Percentiles rank a stretch among this genome's conserved stretches.
These are phyloP conservation scores for Clunio marinus DNA, from an alignment of 2,888 invertebrate genomes.

Conservation along the genomic window DNA sequence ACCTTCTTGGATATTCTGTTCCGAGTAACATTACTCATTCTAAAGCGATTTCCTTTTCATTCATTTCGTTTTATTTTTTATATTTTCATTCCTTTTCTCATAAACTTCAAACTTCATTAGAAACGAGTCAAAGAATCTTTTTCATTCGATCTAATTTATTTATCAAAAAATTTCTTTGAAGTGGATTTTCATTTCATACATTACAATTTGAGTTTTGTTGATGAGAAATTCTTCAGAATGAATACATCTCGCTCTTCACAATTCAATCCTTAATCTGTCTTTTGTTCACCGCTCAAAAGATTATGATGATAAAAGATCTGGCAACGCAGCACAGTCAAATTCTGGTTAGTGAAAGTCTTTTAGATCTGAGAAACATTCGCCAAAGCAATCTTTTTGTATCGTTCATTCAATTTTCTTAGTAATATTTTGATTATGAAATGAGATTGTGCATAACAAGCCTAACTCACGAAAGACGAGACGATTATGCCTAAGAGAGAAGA, in stretches of 20 bases:
- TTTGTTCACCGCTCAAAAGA: constrained; percentile 4
- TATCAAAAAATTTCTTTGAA: constrained; percentile 22
- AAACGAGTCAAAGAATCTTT: not conserved
- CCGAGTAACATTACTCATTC: not conserved
- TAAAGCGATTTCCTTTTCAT: not conserved
- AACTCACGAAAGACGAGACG: not conserved
- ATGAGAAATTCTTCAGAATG: too few relatives aligned
- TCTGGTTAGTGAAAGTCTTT: too few relatives aligned
- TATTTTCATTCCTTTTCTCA: not conserved
- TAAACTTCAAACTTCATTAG: not conserved
- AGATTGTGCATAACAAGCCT: constrained; percentile 12
- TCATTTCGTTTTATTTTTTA: not conserved
- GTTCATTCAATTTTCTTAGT: not conserved
- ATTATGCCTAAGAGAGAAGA: not conserved
- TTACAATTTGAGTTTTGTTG: not conserved
- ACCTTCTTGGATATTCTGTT: not conserved
- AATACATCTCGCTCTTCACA: not conserved
- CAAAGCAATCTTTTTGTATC: not conserved
- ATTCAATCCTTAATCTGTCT: constrained; percentile 1
- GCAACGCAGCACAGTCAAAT: not conserved
- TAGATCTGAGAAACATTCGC: too few relatives aligned
- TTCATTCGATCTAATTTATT: constrained; percentile 24
- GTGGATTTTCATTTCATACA: not conserved
- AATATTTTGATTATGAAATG: constrained; percentile 13
- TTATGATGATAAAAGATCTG: not conserved